Evolutionary conservation across 1,140 invertebrate genomes (phyloP), one percentile per base, ranked within the genome.

Genomic region (Holotrichia oblita): DNA sequence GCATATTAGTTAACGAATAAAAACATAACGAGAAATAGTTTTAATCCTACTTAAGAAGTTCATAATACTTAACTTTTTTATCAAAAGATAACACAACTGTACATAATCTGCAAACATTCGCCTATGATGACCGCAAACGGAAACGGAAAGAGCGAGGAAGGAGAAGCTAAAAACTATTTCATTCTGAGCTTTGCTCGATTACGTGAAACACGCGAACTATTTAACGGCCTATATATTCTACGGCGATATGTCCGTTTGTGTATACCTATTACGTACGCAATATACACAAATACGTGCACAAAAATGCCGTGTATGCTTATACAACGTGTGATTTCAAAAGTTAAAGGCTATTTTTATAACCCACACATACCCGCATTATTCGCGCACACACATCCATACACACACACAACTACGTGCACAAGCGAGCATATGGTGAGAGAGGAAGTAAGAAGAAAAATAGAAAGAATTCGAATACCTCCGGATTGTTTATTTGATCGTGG

Each of bases 221-320:
- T 64, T 64, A 64, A 17, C 61, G 61, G 20, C 61, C 24, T 64
- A 64, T 64, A 22, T 64, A 3, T 6, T 20, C 61, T 6, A 64
- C 17, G 9, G 12, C 44, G 12, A 48, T 64, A 64, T 12, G 17
- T 64, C n/a, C 61, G 61, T 64, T 20, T 17, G 61, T 64, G 61
- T 64, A 64, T 64, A 64, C 61, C 61, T 64, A 64, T 64, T 64
- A 64, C 61, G 61, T 64, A 64, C 61, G 61, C 17, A 64, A 64
- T 64, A 22, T 64, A 64, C 61, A 64, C 61, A 64, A 64, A 64
- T 64, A 64, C 61, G 61, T 20, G 9, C 6, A 64, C 61, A 64
- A 64, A 64, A 64, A 64, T 64, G 20, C 61, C 61, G 17, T 27
- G 61, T 64, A 64, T 64, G 61, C 61, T 64, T 64, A 64, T 64